These are phyloP conservation scores for Scotopteryx bipunctaria DNA, from an alignment of 2,888 invertebrate genomes.

Conservation along the genomic window DNA sequence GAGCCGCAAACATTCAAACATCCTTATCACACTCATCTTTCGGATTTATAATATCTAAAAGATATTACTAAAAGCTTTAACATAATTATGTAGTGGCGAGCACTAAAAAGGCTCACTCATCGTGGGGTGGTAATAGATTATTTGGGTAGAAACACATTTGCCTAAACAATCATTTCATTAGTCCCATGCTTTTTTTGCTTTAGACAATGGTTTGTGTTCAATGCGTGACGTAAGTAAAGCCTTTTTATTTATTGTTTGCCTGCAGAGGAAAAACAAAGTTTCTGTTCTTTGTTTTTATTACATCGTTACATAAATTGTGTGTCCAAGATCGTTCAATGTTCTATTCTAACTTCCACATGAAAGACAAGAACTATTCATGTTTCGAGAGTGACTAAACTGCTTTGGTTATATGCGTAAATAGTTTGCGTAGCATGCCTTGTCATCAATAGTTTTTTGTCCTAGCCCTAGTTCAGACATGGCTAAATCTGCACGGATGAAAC, in stretches of 20 bases:
- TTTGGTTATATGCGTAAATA: neutral
- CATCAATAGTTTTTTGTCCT: too few relatives aligned
- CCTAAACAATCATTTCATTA: constrained; percentile 5
- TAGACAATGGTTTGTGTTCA: constrained; percentile 34
- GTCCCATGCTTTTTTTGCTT: constrained; percentile 33
- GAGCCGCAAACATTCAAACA: too few relatives aligned
- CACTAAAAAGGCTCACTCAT: too few relatives aligned
- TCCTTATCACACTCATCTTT: too few relatives aligned
- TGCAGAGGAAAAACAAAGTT: constrained; percentile 37
- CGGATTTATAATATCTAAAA: too few relatives aligned
- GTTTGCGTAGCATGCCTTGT: neutral
- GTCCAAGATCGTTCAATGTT: constrained; percentile 15
- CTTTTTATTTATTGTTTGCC: constrained; percentile 39
- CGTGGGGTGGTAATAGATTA: too few relatives aligned
- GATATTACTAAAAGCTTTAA: too few relatives aligned
- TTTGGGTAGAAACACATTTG: too few relatives aligned
- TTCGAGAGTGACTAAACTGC: neutral
- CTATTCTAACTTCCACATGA: constrained; percentile 3
- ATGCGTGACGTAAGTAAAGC: constrained; percentile 40
- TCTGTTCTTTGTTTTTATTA: constrained; percentile 29
- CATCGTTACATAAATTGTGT: constrained; percentile 26
- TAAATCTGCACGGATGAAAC: too few relatives aligned
- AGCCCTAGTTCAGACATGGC: too few relatives aligned
- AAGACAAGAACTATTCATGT: constrained; percentile 1
- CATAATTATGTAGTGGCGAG: too few relatives aligned